phyloP scores from a whole-genome alignment of 2,888 invertebrate genomes.

The Drosophila kokeensis region DNA sequence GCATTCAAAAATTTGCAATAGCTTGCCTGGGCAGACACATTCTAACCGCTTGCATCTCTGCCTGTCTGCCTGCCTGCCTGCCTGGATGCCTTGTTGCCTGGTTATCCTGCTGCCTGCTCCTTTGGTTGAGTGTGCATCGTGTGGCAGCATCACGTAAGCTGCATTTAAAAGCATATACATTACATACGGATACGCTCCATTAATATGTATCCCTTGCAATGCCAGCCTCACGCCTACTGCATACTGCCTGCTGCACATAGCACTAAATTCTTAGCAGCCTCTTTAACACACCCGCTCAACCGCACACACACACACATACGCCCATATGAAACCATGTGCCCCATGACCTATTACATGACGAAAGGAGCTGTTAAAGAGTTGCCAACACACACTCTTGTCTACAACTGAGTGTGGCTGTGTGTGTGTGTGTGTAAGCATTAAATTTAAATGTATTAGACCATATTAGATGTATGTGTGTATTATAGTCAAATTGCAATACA shows the following conservation, averaged over 20 bases:
- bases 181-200: conserved; percentile 81
- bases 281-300: conserved; percentile 24
- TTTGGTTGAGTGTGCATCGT: conserved; percentile 26
- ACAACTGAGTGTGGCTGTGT: background rate
- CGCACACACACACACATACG: conserved; percentile 18
- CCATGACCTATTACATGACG: conserved; percentile 77
- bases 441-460: conserved; percentile 56
- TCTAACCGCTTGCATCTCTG: conserved; percentile 6
- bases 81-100: conserved; percentile 18
- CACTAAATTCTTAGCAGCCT: conserved; percentile 61
- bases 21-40: conserved; percentile 42
- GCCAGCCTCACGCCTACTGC: conserved; percentile 71
- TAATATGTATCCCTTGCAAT: conserved; percentile 80
- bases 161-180: conserved; percentile 81
- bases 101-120: conserved; percentile 35
- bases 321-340: conserved; percentile 42
- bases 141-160: conserved; percentile 77
- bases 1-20: conserved; percentile 70
- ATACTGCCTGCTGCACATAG: conserved; percentile 20
- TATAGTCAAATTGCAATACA: conserved; percentile 52
- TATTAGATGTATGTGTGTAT: conserved; percentile 45
- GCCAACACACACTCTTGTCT: conserved; percentile 37
- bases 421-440: conserved; percentile 34
- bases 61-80: background rate
- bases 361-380: conserved; percentile 74